Evolutionary conservation across 2,113 vertebrate species (phyloP), one percentile per base, ranked within the genome.

Genomic region (Delphinus delphis): DNA sequence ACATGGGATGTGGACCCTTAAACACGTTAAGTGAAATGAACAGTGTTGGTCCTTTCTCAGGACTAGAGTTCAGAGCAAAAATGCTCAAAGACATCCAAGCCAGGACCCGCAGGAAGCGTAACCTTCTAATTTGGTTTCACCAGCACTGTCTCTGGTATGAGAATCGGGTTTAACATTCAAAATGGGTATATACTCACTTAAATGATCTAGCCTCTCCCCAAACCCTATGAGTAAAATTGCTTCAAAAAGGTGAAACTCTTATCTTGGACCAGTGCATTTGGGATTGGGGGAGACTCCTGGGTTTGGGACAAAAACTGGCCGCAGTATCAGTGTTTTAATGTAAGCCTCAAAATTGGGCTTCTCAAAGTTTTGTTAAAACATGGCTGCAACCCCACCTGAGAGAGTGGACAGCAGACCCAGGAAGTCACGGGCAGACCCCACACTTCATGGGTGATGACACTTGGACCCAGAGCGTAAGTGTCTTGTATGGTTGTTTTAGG

Each of bases 241-340:
- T 6, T 17, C 21, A 9, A 20, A 55, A 79, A 67, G 2, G 15
- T 3, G 17, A 36, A 82, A 80, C 67, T 41, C n/a, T 17, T 21
- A 31, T 2, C 33, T 2, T 7, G 60, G 44, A 21, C 44, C 41
- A 26, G 0, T 10, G 36, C 4, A 0, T 6, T 17, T 55, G 21
- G 50, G 36, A 9, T 0, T 14, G 82, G 47, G 47, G 18, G 33
- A 94, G 38, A 23, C 23, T 76, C 15, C 14, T 23, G 5, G 17
- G 25, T 53, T 70, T 70, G 50, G 21, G 28, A 70, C 26, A 41
- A 70, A 86, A 33, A 50, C 21, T 15, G 70, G 62, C 41, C 10
- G 5, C 0, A 6, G 23, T 33, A 23, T 68, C 58, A 44, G 5
- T 13, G 23, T 41, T 90, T 77, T 13, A 11, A 47, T 18, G 8